Evolutionary conservation across 1,140 invertebrate genomes (phyloP).

Genomic region (Drosophila burlai): DNA sequence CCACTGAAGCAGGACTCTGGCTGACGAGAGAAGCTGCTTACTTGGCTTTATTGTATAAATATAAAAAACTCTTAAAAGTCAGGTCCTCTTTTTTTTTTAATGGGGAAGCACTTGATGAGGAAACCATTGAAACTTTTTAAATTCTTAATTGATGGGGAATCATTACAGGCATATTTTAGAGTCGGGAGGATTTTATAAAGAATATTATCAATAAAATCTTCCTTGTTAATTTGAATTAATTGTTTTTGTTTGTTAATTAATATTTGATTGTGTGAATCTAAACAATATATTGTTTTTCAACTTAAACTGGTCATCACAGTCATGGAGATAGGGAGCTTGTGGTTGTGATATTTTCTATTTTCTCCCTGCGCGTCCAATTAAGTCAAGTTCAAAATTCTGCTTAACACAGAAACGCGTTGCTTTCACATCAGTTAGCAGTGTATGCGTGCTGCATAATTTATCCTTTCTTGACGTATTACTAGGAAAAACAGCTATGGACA

Average conservation of each 20-base stretch:
- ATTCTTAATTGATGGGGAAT: conserved; percentile 1
- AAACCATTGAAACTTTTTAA: conserved; percentile 3
- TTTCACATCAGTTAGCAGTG: conserved; percentile 29
- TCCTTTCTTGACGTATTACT: conserved; percentile 20
- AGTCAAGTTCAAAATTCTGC: conserved; percentile 76
- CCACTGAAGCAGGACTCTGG: conserved; percentile 37
- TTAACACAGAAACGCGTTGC: conserved; percentile 58
- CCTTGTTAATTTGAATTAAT: background rate
- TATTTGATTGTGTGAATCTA: background rate
- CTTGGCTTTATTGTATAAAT: conserved; percentile 29
- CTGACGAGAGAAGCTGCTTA: conserved; percentile 14
- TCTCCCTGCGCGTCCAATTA: conserved; percentile 71
- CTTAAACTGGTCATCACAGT: conserved; percentile 21
- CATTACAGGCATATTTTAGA: conserved; percentile 8
- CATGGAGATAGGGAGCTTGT: conserved; percentile 28
- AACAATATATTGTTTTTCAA: background rate
- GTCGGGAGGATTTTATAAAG: background rate
- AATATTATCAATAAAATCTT: too few species aligned
- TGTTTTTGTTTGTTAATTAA: background rate
- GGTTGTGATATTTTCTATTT: conserved; percentile 65
- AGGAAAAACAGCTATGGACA: background rate
- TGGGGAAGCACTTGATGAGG: background rate
- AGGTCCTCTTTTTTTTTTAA: background rate
- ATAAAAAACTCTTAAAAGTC: background rate
- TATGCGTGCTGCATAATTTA: conserved; percentile 69